These are phyloP conservation scores for Diachasmimorpha longicaudata DNA, from an alignment of 1,140 invertebrate genomes.

Conservation along the genomic window DNA sequence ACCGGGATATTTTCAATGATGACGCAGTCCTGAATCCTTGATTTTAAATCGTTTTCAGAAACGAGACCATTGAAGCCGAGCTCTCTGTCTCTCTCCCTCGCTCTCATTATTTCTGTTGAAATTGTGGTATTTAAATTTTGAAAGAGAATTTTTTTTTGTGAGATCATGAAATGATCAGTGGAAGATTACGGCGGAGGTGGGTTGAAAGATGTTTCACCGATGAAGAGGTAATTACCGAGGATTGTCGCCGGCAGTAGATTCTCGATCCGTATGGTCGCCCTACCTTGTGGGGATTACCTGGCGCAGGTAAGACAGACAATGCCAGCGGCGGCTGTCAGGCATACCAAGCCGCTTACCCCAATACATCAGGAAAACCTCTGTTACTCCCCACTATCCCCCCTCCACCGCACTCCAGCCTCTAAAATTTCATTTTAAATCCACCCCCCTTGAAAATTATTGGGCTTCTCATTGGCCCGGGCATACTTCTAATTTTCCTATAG, in stretches of 20 bases:
- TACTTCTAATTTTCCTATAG: not conserved
- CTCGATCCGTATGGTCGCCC: not conserved
- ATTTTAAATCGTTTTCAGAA: not conserved
- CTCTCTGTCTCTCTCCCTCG: not conserved
- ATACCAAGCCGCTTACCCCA: not conserved
- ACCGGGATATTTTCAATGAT: conserved; percentile 18
- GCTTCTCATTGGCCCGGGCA: not conserved
- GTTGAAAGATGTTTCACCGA: too few relatives aligned
- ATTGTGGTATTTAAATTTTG: not conserved
- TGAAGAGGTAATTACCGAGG: not conserved
- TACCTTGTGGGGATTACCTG: not conserved
- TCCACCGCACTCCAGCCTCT: not conserved
- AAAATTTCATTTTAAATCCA: not conserved
- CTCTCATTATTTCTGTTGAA: not conserved
- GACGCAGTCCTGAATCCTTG: not conserved
- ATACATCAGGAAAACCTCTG: not conserved
- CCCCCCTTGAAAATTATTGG: not conserved
- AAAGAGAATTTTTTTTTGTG: too few relatives aligned
- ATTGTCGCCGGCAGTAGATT: not conserved
- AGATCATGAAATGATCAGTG: too few relatives aligned
- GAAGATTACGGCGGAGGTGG: too few relatives aligned
- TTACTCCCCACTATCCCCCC: not conserved
- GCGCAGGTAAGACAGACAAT: not conserved
- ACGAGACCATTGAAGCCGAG: not conserved
- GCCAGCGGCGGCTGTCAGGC: not conserved